phyloP scores from a whole-genome alignment of 2,113 vertebrate species.

The Pipa parva region DNA sequence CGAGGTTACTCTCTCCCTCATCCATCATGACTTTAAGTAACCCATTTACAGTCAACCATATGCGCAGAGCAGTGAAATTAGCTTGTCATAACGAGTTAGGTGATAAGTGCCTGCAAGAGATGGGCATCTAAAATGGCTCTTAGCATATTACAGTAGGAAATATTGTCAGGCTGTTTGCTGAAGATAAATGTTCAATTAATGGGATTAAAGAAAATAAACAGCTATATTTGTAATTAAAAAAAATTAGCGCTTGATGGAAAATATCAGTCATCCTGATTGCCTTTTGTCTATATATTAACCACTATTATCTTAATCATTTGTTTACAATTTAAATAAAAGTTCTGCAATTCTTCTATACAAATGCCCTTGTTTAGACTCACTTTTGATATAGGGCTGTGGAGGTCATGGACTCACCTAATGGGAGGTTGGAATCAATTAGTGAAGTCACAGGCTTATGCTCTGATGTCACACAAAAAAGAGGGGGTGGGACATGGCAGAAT shows the following conservation, averaged over 20 bases:
- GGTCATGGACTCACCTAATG: too few species aligned
- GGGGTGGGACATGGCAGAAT: too few species aligned
- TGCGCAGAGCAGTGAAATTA: conserved; percentile 90
- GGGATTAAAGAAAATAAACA: neutral
- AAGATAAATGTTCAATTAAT: conserved; percentile 89
- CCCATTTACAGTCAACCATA: conserved; percentile 93
- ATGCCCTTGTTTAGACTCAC: too few species aligned
- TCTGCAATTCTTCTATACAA: too few species aligned
- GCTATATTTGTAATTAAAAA: conserved; percentile 18
- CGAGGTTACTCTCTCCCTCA: conserved; percentile 83
- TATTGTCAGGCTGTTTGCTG: conserved; percentile 92
- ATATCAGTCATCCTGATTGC: too few species aligned
- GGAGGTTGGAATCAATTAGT: too few species aligned
- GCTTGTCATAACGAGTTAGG: conserved; percentile 99
- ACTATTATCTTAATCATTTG: too few species aligned
- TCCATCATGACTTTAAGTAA: conserved; percentile 98
- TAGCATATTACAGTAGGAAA: conserved; percentile 94
- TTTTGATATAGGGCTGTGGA: too few species aligned
- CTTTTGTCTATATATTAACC: too few species aligned
- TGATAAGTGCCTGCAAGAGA: conserved; percentile 78
- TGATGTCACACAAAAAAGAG: too few species aligned
- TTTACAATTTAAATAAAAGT: too few species aligned
- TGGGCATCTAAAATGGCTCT: conserved; percentile 86
- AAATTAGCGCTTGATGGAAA: neutral
- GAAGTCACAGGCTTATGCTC: too few species aligned